Conservation (phyloP, 2,888 invertebrate genomes). For the Platycnemis pennipes region DNA sequence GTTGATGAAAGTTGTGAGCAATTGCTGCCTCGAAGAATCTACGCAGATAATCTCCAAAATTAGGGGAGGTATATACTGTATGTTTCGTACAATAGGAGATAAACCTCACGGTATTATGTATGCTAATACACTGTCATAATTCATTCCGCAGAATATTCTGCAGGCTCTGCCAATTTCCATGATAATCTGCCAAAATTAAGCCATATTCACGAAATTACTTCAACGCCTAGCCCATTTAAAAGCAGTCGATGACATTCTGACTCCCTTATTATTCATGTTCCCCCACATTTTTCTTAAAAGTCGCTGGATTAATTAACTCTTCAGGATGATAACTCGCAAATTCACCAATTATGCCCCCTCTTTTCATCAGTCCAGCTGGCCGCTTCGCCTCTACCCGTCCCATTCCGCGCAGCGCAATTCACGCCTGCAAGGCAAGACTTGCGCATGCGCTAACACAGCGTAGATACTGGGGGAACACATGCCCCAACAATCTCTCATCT, state of each 20-base stretch:
- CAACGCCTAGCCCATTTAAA: not conserved
- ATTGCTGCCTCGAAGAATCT: too few relatives aligned
- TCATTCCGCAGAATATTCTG: not conserved
- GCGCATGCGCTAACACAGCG: not conserved
- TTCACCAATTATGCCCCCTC: not conserved
- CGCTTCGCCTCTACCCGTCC: not conserved
- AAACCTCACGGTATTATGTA: not conserved
- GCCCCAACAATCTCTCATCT: not conserved
- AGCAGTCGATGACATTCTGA: not conserved
- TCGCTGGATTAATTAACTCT: not conserved
- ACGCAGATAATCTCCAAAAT: not conserved
- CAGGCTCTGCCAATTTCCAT: not conserved
- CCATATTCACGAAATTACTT: not conserved
- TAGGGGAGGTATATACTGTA: too few relatives aligned
- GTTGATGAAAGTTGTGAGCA: too few relatives aligned
- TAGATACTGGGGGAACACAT: not conserved
- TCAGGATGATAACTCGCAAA: not conserved
- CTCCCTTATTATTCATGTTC: not conserved
- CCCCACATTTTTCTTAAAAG: not conserved
- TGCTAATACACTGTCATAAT: not conserved
- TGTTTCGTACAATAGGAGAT: too few relatives aligned
- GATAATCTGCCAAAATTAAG: not conserved
- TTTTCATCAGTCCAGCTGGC: not conserved
- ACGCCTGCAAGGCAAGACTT: not conserved
- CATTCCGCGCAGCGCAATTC: not conserved